Evolutionary conservation across 2,888 invertebrate genomes (phyloP), one percentile per base, ranked within the genome.

Genomic region (Eupithecia vulgata): DNA sequence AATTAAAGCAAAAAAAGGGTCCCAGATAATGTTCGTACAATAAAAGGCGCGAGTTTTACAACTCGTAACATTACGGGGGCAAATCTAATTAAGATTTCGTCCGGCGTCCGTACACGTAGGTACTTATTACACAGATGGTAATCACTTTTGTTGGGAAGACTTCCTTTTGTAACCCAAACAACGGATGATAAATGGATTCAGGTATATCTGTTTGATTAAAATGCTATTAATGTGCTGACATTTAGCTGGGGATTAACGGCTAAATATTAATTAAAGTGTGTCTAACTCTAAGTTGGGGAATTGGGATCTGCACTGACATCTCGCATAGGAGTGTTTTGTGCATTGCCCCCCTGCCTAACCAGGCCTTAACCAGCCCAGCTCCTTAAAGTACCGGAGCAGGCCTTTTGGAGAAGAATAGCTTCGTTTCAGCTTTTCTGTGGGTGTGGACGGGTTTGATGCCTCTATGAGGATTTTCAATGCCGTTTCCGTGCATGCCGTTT

Each of bases 81-180:
- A 80, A 82, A 85, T 76, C 83, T 88, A 88, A 89, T 89, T 88
- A 89, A 87, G 87, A 87, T 87, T 81, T 82, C 78, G 81, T 76
- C 75, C 76, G 80, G 76, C 79, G 77, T 78, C 83, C 82, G 84
- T 87, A 84, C 87, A 85, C 82, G 82, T 83, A 85, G 81, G 82
- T 83, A 83, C 86, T 85, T 85, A 87, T 87, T 86, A 87, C 83
- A 81, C 79, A 82, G 87, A 89, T 88, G 84, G 83, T 87, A 87
- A 90, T 89, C 90, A 86, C 79, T 76, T 78, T 78, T 80, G 73
- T 76, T 69, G 80, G 81, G 76, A 77, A 84, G 83, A 81, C 82
- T 84, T 84, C 82, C 86, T 79, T 83, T 89, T 89, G 87, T 89
- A 77, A 80, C 79, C 83, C 81, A 81, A 81, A 82, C 81, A 84